Percentiles rank a stretch among this genome's conserved stretches.
These are phyloP conservation scores for Gasterosteus nipponicus DNA, from an alignment of 2,113 vertebrate species.

Conservation along the genomic window DNA sequence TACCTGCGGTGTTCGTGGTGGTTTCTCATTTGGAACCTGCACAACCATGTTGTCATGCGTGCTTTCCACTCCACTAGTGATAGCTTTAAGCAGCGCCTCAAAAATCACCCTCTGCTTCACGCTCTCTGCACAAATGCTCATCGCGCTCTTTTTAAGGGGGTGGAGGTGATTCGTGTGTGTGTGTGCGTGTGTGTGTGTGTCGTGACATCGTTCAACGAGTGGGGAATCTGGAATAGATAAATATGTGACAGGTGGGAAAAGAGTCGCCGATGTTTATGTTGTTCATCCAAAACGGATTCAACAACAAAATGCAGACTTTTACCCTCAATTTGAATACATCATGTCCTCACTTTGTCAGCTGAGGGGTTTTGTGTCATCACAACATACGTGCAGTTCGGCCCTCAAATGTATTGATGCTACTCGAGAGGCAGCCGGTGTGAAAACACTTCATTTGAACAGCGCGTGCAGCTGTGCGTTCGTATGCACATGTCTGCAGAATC, in stretches of 20 bases:
- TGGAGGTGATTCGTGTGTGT: conserved; percentile 6
- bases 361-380: background rate
- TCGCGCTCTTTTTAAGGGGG: conserved; percentile 1
- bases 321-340: background rate
- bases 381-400: background rate
- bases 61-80: conserved; percentile 74
- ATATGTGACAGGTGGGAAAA: conserved; percentile 11
- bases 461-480: conserved; percentile 42
- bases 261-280: background rate
- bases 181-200: conserved; percentile 5
- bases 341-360: background rate
- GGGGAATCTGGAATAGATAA: background rate
- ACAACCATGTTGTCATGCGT: conserved; percentile 75
- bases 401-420: background rate
- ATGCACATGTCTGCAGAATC: conserved; percentile 43
- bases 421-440: conserved; percentile 1
- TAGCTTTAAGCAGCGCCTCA: conserved; percentile 65
- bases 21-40: conserved; percentile 74
- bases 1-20: conserved; percentile 47
- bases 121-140: conserved; percentile 61
- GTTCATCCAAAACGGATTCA: background rate
- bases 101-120: conserved; percentile 65
- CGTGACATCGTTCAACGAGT: conserved; percentile 14
- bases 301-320: background rate
- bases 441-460: conserved; percentile 27